These are phyloP conservation scores for Pristis pectinata DNA, from an alignment of 2,797 vertebrate species.

Conservation along the genomic window DNA sequence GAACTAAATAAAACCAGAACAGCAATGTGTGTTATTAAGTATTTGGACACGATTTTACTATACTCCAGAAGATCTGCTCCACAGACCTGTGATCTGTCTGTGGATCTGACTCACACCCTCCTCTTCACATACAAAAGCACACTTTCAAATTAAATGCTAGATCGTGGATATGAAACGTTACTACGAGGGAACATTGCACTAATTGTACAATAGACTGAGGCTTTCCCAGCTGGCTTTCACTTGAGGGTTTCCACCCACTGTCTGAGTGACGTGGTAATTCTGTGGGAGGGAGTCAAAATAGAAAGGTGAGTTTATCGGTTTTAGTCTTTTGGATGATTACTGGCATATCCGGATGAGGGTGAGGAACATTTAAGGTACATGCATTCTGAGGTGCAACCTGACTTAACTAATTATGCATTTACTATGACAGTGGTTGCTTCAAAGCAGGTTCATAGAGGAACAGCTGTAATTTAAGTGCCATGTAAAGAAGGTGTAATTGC, in stretches of 20 bases:
- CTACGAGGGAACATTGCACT: not conserved
- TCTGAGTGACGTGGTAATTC: not conserved
- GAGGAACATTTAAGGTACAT: not conserved
- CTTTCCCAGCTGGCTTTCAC: not conserved
- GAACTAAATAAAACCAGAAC: not conserved
- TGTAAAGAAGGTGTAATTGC: not conserved
- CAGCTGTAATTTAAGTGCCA: not conserved
- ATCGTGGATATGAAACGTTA: not conserved
- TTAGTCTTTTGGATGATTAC: not conserved
- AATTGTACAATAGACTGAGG: not conserved
- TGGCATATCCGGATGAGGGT: not conserved
- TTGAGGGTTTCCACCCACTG: not conserved
- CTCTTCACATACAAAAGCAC: not conserved
- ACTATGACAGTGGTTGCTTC: not conserved
- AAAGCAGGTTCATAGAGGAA: not conserved
- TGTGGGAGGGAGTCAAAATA: not conserved
- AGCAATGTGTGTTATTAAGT: not conserved
- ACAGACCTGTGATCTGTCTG: not conserved
- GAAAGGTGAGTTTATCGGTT: not conserved
- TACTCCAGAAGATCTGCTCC: not conserved
- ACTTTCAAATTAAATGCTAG: not conserved
- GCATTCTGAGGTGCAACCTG: not conserved
- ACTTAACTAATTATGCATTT: not conserved
- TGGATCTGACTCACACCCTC: not conserved
- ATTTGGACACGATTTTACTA: not conserved